Base-by-base conservation (phyloP, 2,888 invertebrate species). In the Rhagonycha lutea region DNA sequence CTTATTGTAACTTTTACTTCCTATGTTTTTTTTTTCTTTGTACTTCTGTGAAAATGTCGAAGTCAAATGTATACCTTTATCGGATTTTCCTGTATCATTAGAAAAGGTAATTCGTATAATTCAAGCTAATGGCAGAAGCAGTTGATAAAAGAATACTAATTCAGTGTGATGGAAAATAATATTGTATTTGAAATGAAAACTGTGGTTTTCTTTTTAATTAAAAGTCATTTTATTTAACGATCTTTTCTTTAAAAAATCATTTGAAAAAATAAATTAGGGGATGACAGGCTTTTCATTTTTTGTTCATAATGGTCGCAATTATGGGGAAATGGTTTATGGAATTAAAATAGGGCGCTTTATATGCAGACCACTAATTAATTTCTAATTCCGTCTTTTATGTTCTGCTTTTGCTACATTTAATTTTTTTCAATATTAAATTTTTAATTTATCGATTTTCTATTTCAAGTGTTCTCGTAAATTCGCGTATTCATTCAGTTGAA, bases 381-480 rank as follows among this genome's bases (percentile, higher is more conserved):
- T 65, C 26, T 65, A 65, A 65, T 65, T 23, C 26, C 26, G 12
- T 26, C 26, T 65, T 65, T 65, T 65, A 65, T 65, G 14, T 8
- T 65, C 63, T 65, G 63, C 24, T 65, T 65, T 65, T 65, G 63
- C 63, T 65, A 65, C 63, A 65, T 26, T 65, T 65, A 65, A 65
- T 65, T n/a, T 23, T 65, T 24, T 24, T 65, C 24, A 65, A 65
- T 65, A 65, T 23, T 24, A 65, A 65, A 65, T 65, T 65, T 65
- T 65, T 65, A 26, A 24, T 24, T 65, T 65, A 65, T 65, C n/a
- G 63, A 65, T 65, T 65, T 26, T 65, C 63, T 65, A 65, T 65
- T 47, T 47, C 47, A 23, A 65, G 63, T 23, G 26, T 23, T 65
- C 63, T 65, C 63, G 24, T 65, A 65, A 65, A 65, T 65, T 65